A percentile compares a stretch with the other conserved stretches of the same genome.
These are phyloP conservation scores for Hyperopisus bebe DNA, from an alignment of 2,113 vertebrate genomes.

Conservation along the genomic window DNA sequence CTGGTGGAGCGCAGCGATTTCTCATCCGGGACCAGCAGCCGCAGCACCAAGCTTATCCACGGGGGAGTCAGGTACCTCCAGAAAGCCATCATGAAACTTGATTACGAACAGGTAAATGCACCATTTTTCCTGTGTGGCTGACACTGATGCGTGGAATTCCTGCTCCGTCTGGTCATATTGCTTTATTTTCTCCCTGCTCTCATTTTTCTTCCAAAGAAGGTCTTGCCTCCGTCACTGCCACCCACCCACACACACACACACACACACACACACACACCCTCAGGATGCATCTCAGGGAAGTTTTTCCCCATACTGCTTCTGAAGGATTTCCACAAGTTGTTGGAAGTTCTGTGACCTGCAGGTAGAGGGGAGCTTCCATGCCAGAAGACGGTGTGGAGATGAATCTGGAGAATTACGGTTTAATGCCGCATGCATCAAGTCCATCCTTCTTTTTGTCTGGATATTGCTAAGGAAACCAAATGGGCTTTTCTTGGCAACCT, in stretches of 20 bases:
- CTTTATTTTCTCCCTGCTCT: conserved; percentile 22
- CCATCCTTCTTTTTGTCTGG: not conserved
- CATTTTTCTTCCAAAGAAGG: conserved; percentile 23
- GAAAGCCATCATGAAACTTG: conserved; percentile 93
- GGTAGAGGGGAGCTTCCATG: conserved; percentile 47
- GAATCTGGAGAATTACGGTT: not conserved
- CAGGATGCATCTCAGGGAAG: not conserved
- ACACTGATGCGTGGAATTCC: conserved; percentile 21
- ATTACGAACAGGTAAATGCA: conserved; percentile 85
- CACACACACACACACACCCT: not conserved
- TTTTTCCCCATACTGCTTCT: not conserved
- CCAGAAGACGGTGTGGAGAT: not conserved
- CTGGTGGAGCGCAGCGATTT: conserved; percentile 92
- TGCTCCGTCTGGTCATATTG: conserved; percentile 25
- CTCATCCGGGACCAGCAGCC: conserved; percentile 94
- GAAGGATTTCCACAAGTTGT: not conserved
- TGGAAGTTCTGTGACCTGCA: not conserved
- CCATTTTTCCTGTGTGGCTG: conserved; percentile 26
- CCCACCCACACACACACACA: not conserved
- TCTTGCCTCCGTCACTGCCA: not conserved
- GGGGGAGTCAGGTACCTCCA: conserved; percentile 94
- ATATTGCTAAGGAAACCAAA: not conserved
- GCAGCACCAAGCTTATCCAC: conserved; percentile 96
- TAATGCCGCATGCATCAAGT: not conserved
- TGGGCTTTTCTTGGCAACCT: not conserved